Conservation (phyloP, 2,113 vertebrate species). For the Platichthys stellatus region DNA sequence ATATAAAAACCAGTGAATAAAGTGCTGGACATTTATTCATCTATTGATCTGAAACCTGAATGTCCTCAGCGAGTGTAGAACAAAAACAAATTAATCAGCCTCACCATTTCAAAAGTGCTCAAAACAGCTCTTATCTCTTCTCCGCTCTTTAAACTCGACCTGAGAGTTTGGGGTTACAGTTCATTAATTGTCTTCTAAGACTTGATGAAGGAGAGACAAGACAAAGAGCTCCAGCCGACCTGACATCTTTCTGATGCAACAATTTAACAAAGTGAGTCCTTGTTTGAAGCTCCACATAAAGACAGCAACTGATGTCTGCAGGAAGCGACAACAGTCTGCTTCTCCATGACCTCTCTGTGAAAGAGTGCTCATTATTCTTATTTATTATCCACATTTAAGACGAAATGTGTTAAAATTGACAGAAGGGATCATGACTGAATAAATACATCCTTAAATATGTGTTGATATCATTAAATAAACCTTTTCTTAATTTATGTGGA, state of each 20-base stretch:
- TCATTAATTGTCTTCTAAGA: not conserved
- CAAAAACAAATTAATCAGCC: not conserved
- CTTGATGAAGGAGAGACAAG: not conserved
- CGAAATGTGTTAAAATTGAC: not conserved
- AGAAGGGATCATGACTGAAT: not conserved
- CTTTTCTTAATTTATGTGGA: not conserved
- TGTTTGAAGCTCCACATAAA: conserved; percentile 11
- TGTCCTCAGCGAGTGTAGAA: not conserved
- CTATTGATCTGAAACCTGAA: not conserved
- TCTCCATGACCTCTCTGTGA: not conserved
- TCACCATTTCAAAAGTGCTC: not conserved
- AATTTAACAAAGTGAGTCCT: not conserved
- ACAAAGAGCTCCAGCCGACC: not conserved
- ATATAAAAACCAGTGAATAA: not conserved
- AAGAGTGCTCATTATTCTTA: not conserved
- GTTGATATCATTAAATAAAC: not conserved
- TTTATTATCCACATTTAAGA: not conserved
- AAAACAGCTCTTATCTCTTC: conserved; percentile 27
- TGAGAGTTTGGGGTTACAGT: not conserved
- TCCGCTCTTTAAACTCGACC: not conserved
- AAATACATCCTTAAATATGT: not conserved
- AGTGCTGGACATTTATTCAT: not conserved
- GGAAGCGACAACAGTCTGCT: not conserved
- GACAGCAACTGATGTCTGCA: conserved; percentile 8
- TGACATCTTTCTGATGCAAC: not conserved